Percentiles rank a stretch among this genome's conserved stretches.
These are phyloP conservation scores for Elymnias hypermnestra DNA, from an alignment of 1,140 invertebrate species.

Conservation along the genomic window DNA sequence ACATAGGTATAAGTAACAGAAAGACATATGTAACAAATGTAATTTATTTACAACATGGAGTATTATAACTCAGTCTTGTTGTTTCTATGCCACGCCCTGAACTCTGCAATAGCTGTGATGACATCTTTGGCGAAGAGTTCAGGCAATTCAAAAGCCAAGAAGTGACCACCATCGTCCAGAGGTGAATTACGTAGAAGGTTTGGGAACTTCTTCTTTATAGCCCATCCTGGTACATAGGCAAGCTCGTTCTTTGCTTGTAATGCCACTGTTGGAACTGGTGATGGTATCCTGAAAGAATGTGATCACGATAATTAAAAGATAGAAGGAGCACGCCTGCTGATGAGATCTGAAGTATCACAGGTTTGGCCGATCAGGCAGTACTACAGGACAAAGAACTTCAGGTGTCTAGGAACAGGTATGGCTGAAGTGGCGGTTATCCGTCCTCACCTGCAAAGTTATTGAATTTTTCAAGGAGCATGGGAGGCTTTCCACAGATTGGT, in stretches of 20 bases:
- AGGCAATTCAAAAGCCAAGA: constrained; percentile 85
- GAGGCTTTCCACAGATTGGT: constrained; percentile 75
- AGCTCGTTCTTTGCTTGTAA: constrained; percentile 77
- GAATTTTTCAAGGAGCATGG: constrained; percentile 76
- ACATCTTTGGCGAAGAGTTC: constrained; percentile 78
- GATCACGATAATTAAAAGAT: no score
- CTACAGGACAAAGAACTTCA: no score
- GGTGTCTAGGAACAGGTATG: no score
- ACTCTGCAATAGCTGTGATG: constrained; percentile 35
- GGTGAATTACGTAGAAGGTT: constrained; percentile 77
- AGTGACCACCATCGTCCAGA: constrained; percentile 82
- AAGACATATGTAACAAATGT: no score
- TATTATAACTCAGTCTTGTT: constrained; percentile 45
- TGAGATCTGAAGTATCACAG: no score
- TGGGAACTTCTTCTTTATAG: constrained; percentile 68
- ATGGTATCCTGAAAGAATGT: constrained; percentile 61
- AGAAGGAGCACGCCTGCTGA: no score
- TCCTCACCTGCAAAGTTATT: no score
- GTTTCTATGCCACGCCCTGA: constrained; percentile 36
- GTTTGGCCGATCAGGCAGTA: no score
- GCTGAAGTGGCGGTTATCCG: no score
- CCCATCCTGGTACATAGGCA: constrained; percentile 57
- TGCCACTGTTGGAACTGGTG: constrained; percentile 76
- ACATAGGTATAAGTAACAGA: no score
- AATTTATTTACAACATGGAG: no score